Percentiles rank a stretch among this genome's conserved stretches.
Evolutionary conservation across 2,888 invertebrate species (phyloP).

Genomic region (Xanthorhoe designata): DNA sequence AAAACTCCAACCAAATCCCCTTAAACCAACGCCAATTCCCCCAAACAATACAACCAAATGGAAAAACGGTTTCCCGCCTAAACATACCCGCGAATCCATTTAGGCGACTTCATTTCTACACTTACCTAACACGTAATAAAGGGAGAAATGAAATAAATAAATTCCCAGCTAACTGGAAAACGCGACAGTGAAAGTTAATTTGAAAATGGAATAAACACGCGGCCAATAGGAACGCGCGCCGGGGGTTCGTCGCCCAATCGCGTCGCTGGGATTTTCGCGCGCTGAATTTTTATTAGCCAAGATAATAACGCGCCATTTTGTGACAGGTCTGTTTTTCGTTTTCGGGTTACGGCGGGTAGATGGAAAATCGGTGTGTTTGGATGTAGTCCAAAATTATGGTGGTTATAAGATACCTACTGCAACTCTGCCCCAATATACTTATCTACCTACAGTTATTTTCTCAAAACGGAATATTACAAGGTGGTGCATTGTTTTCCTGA

Average conservation of each 20-base stretch:
- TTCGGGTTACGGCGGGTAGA: constrained; percentile 43
- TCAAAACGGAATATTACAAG: no score
- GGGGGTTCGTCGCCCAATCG: constrained; percentile 74
- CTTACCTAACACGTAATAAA: constrained; percentile 57
- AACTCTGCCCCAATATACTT: neutral
- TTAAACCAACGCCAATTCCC: constrained; percentile 35
- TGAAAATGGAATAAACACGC: constrained; percentile 83
- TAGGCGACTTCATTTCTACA: constrained; percentile 46
- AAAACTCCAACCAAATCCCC: constrained; percentile 20
- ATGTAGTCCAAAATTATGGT: constrained; percentile 2
- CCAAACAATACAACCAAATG: constrained; percentile 35
- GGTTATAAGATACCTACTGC: neutral
- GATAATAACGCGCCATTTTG: constrained; percentile 84
- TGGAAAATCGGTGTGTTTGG: constrained; percentile 28
- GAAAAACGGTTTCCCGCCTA: constrained; percentile 34
- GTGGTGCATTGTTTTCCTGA: no score
- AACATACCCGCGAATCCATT: constrained; percentile 43
- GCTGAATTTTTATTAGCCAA: constrained; percentile 84
- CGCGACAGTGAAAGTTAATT: constrained; percentile 82
- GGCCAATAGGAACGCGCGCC: constrained; percentile 73
- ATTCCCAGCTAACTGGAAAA: constrained; percentile 46
- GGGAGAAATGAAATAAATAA: constrained; percentile 61
- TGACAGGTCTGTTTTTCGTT: constrained; percentile 76
- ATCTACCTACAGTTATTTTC: no score
- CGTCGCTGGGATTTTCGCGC: constrained; percentile 78